Evolutionary conservation across 2,888 invertebrate species (phyloP).

Genomic region (Stratiomys singularior): DNA sequence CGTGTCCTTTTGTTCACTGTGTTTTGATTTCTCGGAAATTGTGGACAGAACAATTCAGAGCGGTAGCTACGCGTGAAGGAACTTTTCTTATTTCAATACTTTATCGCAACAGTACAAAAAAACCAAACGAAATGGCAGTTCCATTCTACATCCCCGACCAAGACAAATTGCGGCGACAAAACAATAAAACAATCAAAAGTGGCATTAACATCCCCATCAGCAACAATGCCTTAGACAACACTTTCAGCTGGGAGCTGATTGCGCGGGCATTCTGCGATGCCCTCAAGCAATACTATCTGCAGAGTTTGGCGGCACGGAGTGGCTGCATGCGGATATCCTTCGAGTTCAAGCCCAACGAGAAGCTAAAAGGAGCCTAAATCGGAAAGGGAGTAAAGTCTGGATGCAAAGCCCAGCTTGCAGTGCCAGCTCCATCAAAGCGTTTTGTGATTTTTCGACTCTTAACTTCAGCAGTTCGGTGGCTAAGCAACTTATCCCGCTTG

Average conservation of each 20-base stretch:
- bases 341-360: constrained; percentile 49
- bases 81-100: too few species aligned
- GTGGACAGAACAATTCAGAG: too few species aligned
- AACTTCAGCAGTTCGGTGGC: constrained; percentile 44
- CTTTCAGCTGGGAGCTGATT: constrained; percentile 49
- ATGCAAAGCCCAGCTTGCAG: constrained; percentile 35
- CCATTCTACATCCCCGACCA: constrained; percentile 52
- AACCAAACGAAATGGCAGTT: constrained; percentile 47
- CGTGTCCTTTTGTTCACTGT: too few species aligned
- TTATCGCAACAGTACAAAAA: too few species aligned
- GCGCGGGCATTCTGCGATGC: constrained; percentile 51
- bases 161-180: constrained; percentile 42
- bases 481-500: constrained; percentile 46
- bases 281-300: constrained; percentile 50
- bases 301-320: constrained; percentile 45
- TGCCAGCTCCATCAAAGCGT: constrained; percentile 51
- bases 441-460: constrained; percentile 49
- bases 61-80: too few species aligned
- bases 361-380: constrained; percentile 45
- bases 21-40: too few species aligned
- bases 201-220: constrained; percentile 48
- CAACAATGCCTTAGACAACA: constrained; percentile 44
- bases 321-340: constrained; percentile 51
- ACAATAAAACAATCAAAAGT: constrained; percentile 16
- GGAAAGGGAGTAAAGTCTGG: constrained; percentile 11